These are phyloP conservation scores for Laticauda colubrina DNA, from an alignment of 2,113 vertebrate species.

Conservation along the genomic window DNA sequence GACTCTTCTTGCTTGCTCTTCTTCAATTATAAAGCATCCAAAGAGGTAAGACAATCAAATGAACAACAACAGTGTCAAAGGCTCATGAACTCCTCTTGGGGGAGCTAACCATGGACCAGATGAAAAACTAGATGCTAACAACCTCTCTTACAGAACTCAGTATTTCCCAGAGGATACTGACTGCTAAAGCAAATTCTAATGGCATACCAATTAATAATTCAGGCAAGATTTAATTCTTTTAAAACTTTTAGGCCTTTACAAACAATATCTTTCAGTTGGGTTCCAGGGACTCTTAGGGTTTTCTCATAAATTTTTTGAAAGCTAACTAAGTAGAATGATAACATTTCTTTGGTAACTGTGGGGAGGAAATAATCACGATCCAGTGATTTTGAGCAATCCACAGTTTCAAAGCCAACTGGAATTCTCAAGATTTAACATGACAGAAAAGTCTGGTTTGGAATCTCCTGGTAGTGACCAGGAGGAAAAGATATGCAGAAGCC, in stretches of 20 bases:
- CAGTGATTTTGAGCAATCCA: not conserved
- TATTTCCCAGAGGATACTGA: not conserved
- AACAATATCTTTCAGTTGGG: not conserved
- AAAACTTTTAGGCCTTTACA: too few relatives aligned
- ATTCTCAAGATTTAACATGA: not conserved
- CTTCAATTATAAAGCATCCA: not conserved
- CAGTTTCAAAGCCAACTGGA: not conserved
- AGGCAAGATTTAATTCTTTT: not conserved
- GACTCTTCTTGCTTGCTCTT: not conserved
- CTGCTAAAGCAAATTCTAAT: not conserved
- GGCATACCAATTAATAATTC: not conserved
- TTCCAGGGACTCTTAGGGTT: not conserved
- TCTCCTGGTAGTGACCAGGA: not conserved
- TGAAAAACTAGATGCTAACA: conserved; percentile 11
- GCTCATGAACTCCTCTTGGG: too few relatives aligned
- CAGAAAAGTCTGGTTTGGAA: not conserved
- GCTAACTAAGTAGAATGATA: not conserved
- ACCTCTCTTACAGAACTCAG: not conserved
- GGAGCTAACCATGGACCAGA: not conserved
- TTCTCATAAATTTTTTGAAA: not conserved
- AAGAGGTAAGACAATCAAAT: not conserved
- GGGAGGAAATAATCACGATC: not conserved
- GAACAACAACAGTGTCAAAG: not conserved
- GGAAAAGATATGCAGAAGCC: not conserved
- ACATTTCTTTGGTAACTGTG: not conserved